Base-by-base conservation (phyloP, 2,797 vertebrate species). In the Tenualosa thibaudeaui region DNA sequence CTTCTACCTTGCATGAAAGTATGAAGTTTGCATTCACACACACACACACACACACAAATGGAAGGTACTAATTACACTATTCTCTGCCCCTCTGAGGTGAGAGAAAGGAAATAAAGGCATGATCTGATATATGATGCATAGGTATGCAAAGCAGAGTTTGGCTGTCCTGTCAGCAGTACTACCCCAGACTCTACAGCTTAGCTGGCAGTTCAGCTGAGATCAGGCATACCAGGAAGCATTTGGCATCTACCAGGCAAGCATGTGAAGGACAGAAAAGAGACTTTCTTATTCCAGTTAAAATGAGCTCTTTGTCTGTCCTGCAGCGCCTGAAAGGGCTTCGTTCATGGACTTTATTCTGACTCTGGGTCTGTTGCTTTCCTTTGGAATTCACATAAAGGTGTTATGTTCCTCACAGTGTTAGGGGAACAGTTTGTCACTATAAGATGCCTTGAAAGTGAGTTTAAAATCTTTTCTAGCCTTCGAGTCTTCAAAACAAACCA, bases 301-400 rank as follows among this genome's bases (percentile, higher is more conserved):
- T 71, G 31, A 31, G 65, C 65, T 71, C 65, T 71, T 71, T 71
- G 65, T 71, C 65, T 71, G 65, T 0, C 65, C 65, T 13, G 65
- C 65, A 15, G 26, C 26, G 10, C 65, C 65, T 71, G 26, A 71
- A 37, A 71, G 65, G 65, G 65, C 65, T 37, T 71, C 65, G 26
- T 71, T 71, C 65, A 71, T 71, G 65, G 37, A 71, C 65, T 71
- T 71, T 71, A 37, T 71, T 71, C 37, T 71, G 65, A 71, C 26
- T 17, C 12, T 37, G 37, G 26, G 65, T 37, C 65, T 37, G 31
- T 71, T 37, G 65, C 65, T 71, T 71, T 71, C 65, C 65, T 71
- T 37, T 71, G 13, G 65, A 37, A 71, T 37, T 71, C 26, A 31
- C 65, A 71, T 31, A 71, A 71, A 31, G 31, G 65, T 71, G 65